Conservation (phyloP, 2,888 invertebrate species). For the Tuberolachnus salignus region DNA sequence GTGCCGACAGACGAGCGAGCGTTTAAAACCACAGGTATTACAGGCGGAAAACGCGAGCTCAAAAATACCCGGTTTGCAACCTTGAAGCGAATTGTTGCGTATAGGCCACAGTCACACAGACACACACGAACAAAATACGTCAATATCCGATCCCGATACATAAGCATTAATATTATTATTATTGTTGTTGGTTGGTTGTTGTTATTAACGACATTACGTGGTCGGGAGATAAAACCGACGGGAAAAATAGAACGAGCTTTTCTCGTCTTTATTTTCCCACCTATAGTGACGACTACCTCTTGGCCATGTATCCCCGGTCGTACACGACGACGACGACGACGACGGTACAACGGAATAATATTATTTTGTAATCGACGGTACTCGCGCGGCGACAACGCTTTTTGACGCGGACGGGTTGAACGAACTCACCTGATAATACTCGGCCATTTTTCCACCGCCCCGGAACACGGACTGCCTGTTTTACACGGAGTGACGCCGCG, state of each 20-base stretch:
- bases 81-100: conserved; percentile 7
- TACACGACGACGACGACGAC: not conserved
- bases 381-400: not conserved
- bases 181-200: too few relatives aligned
- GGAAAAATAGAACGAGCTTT: too few relatives aligned
- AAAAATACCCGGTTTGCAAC: conserved; percentile 32
- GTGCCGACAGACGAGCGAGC: not conserved
- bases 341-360: not conserved
- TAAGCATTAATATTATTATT: too few relatives aligned
- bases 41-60: conserved; percentile 1
- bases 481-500: not conserved
- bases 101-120: not conserved
- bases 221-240: too few relatives aligned
- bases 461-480: conserved; percentile 2
- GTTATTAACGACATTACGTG: too few relatives aligned
- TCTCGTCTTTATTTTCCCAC: too few relatives aligned
- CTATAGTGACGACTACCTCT: too few relatives aligned
- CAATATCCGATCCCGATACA: too few relatives aligned
- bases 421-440: conserved; percentile 55
- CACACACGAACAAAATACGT: not conserved
- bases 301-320: too few relatives aligned
- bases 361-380: too few relatives aligned
- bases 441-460: conserved; percentile 44
- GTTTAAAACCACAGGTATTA: not conserved
- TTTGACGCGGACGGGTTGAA: conserved; percentile 41